These are phyloP conservation scores for Hyalella azteca DNA, from an alignment of 2,888 invertebrate species.

Conservation along the genomic window DNA sequence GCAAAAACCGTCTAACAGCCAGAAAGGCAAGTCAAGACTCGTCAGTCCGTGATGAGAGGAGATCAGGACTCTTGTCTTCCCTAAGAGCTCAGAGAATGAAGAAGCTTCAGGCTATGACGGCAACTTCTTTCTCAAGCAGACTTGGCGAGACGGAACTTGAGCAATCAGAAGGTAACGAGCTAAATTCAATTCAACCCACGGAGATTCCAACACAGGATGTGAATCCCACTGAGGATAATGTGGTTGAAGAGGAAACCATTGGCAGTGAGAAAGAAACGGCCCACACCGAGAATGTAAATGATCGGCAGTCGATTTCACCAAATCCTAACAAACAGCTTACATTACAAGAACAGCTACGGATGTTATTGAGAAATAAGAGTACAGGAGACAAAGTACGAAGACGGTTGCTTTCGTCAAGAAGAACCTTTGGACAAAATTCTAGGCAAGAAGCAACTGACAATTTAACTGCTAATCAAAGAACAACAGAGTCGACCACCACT, in stretches of 20 bases:
- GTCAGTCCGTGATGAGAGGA: not conserved
- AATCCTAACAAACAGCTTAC: not conserved
- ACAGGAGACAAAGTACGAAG: constrained; percentile 5
- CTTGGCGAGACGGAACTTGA: not conserved
- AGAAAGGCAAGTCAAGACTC: not conserved
- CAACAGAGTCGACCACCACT: not conserved
- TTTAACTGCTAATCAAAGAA: not conserved
- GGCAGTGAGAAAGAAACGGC: not conserved
- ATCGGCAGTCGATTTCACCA: no score
- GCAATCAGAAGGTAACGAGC: not conserved
- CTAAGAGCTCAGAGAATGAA: constrained; percentile 22
- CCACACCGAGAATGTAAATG: no score
- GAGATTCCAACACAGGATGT: not conserved
- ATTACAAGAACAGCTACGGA: constrained; percentile 8
- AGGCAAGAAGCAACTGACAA: not conserved
- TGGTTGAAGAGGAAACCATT: not conserved
- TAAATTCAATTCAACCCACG: no score
- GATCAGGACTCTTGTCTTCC: not conserved
- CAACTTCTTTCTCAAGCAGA: constrained; percentile 3
- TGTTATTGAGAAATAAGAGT: not conserved
- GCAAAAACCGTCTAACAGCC: not conserved
- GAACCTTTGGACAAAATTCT: not conserved
- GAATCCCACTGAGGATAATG: not conserved
- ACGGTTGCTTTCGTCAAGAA: not conserved
- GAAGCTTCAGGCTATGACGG: constrained; percentile 5